Base-by-base conservation (phyloP, 1,140 invertebrate genomes). In the Lamellibrachia luymesi region DNA sequence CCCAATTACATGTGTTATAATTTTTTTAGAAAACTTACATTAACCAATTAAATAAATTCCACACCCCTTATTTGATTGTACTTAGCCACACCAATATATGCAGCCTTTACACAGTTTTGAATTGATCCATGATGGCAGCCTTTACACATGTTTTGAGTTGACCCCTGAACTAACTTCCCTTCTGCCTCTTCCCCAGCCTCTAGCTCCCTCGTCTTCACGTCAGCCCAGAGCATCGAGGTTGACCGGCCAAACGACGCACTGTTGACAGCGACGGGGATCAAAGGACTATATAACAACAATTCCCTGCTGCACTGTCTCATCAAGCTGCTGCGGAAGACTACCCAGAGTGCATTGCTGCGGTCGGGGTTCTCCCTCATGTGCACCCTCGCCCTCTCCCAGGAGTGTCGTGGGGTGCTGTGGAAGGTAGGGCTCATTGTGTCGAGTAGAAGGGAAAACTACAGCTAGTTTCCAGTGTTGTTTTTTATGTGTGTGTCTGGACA, bases 361-460 rank as follows among this genome's bases (percentile, higher is more conserved):
- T 13, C 50, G 10, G 92, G 50, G 2, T 96, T 95, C 92, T 92
- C 93, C 52, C 80, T 96, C 8, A 92, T 96, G 7, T 93, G 95
- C 5, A 95, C 94, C 50, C 93, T 96, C 10, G 94, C 94, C 8
- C 91, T 96, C 92, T 95, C 95, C 25, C 92, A 95, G 17, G 96
- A 96, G 91, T 96, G 96, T 92, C 94, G 95, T 50, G 95, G 94
- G 64, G 95, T 96, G 49, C 94, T 96, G n/a, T 96, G 95, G 94
- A 96, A 96, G 95, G 96, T 96, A 90, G 89, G 94, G 51, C 7
- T 22, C 10, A 2, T 80, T 80, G 4, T 80, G 64, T 80, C 17
- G 64, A 8, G 13, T 52, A 56, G 17, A 90, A n/a, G 90, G 50
- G 50, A 51, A 91, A 91, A 91, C n/a, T 38, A 7, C 90, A 27